These are phyloP conservation scores for Drosophila gunungcola DNA, from an alignment of 1,140 invertebrate species.

Conservation along the genomic window DNA sequence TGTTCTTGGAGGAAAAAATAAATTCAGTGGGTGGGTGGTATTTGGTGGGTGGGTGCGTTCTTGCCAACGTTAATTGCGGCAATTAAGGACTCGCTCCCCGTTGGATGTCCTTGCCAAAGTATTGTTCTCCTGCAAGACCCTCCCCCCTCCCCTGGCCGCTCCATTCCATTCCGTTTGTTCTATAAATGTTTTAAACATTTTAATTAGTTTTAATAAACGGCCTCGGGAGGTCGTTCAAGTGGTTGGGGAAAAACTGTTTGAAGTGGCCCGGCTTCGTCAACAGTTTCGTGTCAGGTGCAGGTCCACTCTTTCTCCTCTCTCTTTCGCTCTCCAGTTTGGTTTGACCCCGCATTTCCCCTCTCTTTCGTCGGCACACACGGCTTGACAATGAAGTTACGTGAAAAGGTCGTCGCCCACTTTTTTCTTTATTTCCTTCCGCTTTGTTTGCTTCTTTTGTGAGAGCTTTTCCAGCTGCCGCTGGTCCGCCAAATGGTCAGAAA, in stretches of 20 bases:
- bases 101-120: constrained; percentile 31
- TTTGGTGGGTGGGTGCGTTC: constrained; percentile 1
- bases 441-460: constrained; percentile 42
- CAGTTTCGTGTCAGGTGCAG: constrained; percentile 51
- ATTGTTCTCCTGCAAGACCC: constrained; percentile 11
- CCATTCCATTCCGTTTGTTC: constrained; percentile 56
- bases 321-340: neutral
- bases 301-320: neutral
- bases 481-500: constrained; percentile 33
- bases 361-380: constrained; percentile 8
- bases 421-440: constrained; percentile 31
- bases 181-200: constrained; percentile 66
- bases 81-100: constrained; percentile 38
- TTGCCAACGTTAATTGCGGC: constrained; percentile 46
- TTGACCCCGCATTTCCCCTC: neutral
- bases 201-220: constrained; percentile 65
- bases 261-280: constrained; percentile 53
- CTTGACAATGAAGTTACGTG: constrained; percentile 59
- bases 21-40: constrained; percentile 2
- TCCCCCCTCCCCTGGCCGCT: neutral
- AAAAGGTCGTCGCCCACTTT: constrained; percentile 61
- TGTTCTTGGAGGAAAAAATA: neutral
- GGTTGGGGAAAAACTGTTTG: constrained; percentile 39
- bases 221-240: constrained; percentile 1
- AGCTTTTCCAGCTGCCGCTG: constrained; percentile 53